phyloP scores from a whole-genome alignment of 2,113 vertebrate species.

The Platysteira castanea region DNA sequence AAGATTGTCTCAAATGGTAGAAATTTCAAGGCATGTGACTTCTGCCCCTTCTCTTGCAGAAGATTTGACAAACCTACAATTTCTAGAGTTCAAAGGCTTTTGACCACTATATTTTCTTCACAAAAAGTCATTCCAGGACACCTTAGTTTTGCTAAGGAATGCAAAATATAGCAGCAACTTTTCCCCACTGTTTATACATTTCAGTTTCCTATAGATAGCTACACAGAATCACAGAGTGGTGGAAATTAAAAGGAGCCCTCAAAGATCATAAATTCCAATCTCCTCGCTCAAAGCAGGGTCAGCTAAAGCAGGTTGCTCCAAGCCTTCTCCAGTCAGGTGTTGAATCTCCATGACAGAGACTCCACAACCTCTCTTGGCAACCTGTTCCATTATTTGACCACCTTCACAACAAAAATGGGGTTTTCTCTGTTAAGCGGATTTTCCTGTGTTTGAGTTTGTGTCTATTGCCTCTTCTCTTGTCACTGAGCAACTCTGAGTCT shows the following conservation, averaged over 20 bases:
- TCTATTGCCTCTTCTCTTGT: not conserved
- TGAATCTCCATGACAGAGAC: not conserved
- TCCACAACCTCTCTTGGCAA: not conserved
- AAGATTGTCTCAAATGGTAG: not conserved
- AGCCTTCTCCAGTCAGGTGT: not conserved
- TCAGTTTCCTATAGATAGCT: not conserved
- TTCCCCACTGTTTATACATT: not conserved
- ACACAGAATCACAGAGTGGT: not conserved
- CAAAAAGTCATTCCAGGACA: not conserved
- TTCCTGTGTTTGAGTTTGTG: not conserved
- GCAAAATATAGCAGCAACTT: not conserved
- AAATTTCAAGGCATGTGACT: not conserved
- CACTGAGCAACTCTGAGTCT: not conserved
- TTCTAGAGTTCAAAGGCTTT: not conserved
- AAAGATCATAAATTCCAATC: not conserved
- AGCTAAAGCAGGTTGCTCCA: not conserved
- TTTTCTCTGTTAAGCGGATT: not conserved
- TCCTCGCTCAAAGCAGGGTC: not conserved
- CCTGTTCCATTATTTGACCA: not conserved
- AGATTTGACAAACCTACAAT: not conserved
- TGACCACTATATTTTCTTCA: not conserved
- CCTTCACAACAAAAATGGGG: not conserved
- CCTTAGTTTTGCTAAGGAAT: not conserved
- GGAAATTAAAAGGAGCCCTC: not conserved
- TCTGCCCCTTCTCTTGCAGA: not conserved